Evolutionary conservation across 2,113 vertebrate species (phyloP), one percentile per base, ranked within the genome.

Genomic region (Phrynosoma platyrhinos): DNA sequence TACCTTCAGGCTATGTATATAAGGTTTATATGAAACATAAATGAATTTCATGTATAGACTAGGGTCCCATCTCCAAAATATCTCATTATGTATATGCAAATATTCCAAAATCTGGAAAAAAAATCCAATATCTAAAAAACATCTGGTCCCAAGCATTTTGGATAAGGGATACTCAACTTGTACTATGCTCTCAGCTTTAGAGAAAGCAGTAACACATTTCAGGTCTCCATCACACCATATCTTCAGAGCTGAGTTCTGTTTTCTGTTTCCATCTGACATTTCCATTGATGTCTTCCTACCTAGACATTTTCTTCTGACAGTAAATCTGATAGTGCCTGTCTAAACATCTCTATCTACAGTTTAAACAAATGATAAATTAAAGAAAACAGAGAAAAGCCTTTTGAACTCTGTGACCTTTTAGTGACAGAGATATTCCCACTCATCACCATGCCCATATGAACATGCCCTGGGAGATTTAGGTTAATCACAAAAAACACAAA

Each of bases 221-320:
- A 88, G 79, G 6, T 6, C 75, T 3, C 64, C 18, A 69, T 74
- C 62, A 71, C 30, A 84, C 1, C 53, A 20, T 2, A 64, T 82
- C 13, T 85, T 92, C 42, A 47, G 12, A 58, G 10, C 76, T 1
- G 4, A 82, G 55, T 55, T 83, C 30, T 90, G 14, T 14, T 71
- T 87, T 92, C 66, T 85, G 4, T 79, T 94, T 64, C 89, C 36
- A n/a, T 55, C 9, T 88, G 52, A 74, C 13, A 87, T 13, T 92
- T 79, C 30, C 62, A 85, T 0, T 85, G 66, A 88, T 53, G 5
- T 12, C 4, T 52, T 18, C n/a, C 5, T 79, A 72, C 14, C 9
- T 86, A 0, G 0, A 10, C 27, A 40, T 1, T 42, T 85, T 80
- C 82, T 72, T 79, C 21, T 40, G 40, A 80, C 18, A 32, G 86